Conservation (phyloP, 2,888 invertebrate species). For the Stenoptilia bipunctidactyla region DNA sequence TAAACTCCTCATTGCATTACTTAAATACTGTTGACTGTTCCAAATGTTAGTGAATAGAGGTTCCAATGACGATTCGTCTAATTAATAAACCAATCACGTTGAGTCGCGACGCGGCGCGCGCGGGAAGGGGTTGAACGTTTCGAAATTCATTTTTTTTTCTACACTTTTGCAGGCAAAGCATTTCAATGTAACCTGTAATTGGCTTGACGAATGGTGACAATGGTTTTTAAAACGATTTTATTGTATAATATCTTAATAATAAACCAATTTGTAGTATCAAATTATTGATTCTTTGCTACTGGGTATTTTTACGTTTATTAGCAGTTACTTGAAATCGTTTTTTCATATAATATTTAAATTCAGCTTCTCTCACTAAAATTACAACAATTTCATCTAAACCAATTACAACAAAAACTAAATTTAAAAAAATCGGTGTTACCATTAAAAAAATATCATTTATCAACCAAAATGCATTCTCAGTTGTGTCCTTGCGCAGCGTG, state of each 20-base stretch:
- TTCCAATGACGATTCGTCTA: conserved; percentile 58
- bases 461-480: conserved; percentile 59
- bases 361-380: no score
- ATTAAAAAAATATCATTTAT: conserved; percentile 55
- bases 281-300: no score
- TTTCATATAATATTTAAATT: no score
- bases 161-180: conserved; percentile 40
- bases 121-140: conserved; percentile 66
- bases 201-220: conserved; percentile 55
- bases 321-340: no score
- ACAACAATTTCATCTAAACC: no score
- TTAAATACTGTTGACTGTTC: no score
- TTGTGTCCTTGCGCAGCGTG: conserved; percentile 66
- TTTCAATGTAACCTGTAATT: conserved; percentile 62
- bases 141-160: conserved; percentile 33
- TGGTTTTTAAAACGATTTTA: conserved; percentile 48
- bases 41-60: conserved; percentile 24
- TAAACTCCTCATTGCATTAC: no score
- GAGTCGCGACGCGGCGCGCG: conserved; percentile 68
- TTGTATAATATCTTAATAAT: conserved; percentile 23
- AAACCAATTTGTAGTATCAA: conserved; percentile 17
- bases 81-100: conserved; percentile 73
- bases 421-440: no score
- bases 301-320: no score
- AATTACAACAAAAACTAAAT: no score